Evolutionary conservation across 2,888 invertebrate genomes (phyloP).

Genomic region (Metallyticus violacea): DNA sequence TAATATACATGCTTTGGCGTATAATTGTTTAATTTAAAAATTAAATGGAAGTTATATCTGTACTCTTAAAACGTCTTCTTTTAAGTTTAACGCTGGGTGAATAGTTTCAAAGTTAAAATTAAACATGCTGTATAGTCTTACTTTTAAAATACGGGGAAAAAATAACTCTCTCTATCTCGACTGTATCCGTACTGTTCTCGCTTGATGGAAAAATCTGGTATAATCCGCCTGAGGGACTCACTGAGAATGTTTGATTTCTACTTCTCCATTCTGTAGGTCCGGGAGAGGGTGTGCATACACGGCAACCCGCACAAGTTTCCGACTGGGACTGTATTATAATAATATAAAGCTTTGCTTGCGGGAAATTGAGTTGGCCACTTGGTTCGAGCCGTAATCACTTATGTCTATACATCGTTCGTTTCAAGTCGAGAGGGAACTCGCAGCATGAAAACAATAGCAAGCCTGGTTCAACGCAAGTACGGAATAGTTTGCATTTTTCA

Average conservation of each 20-base stretch:
- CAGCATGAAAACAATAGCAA: not conserved
- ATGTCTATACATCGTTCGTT: constrained; percentile 23
- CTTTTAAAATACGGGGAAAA: not conserved
- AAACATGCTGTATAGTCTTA: not conserved
- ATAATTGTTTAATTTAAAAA: too few species aligned
- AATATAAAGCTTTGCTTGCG: constrained; percentile 10
- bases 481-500: not conserved
- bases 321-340: constrained; percentile 6
- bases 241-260: constrained; percentile 33
- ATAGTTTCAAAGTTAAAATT: not conserved
- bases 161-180: not conserved
- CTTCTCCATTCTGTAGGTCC: not conserved
- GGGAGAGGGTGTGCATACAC: not conserved
- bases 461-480: not conserved
- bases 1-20: too few species aligned
- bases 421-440: too few species aligned
- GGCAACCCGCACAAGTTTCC: constrained; percentile 5
- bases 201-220: constrained; percentile 33
- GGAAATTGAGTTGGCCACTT: constrained; percentile 29
- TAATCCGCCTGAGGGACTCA: constrained; percentile 31
- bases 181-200: not conserved
- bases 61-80: too few species aligned
- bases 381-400: constrained; percentile 28
- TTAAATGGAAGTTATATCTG: too few species aligned
- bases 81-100: too few species aligned